Evolutionary conservation across 2,888 invertebrate genomes (phyloP).

Genomic region (Lepidonotus clava): DNA sequence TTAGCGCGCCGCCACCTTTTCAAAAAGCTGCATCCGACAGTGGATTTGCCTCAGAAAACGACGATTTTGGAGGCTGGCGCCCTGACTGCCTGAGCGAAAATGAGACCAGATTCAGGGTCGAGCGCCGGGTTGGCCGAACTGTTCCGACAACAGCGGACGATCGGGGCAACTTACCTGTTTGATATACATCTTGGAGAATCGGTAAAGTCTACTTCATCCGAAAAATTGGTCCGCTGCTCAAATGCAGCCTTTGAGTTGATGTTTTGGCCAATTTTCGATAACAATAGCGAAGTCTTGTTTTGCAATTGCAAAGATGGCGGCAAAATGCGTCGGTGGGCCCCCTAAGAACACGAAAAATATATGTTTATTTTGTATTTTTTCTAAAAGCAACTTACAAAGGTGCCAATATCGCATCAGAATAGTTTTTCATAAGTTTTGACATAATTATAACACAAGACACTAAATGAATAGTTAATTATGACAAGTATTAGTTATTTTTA

Average conservation of each 20-base stretch:
- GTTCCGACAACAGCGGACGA: background rate
- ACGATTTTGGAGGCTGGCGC: background rate
- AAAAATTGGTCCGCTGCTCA: background rate
- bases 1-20: too few relatives aligned
- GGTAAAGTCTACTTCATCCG: background rate
- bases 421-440: background rate
- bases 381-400: background rate
- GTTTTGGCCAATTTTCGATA: background rate
- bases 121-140: background rate
- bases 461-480: too few relatives aligned
- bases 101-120: background rate
- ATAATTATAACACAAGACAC: background rate
- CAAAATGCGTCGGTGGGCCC: slow-evolving; percentile 34
- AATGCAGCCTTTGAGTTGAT: background rate
- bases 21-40: too few relatives aligned
- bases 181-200: slow-evolving; percentile 42
- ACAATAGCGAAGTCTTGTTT: background rate
- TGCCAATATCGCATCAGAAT: background rate
- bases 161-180: slow-evolving; percentile 42
- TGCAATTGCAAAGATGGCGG: slow-evolving; percentile 56
- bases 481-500: too few relatives aligned
- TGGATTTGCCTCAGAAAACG: too few relatives aligned
- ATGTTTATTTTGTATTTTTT: background rate
- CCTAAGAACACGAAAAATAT: background rate
- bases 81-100: slow-evolving; percentile 44